Base-by-base conservation (phyloP, 30 jellyfish, hydroid and myxozoan genomes). In the Aurelia sp. region DNA sequence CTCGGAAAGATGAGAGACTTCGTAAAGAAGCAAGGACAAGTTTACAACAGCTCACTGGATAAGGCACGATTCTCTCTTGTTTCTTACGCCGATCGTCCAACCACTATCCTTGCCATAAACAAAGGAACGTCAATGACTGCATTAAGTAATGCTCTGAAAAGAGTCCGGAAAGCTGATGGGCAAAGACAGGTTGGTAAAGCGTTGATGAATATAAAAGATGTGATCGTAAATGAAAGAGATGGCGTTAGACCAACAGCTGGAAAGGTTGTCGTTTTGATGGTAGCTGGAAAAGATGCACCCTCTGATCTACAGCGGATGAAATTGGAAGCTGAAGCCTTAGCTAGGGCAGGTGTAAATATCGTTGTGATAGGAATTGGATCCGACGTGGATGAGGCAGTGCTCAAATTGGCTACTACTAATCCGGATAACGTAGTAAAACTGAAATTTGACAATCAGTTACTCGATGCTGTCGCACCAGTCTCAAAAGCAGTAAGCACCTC, bases 231-330 rank as follows among this genome's bases (percentile, higher is more conserved):
- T 60, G 23, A 18, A 63, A 41, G 55, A 41, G 86, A 50, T 37
- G 65, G 81, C 22, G 61, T 30, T 9, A 66, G 93, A 37, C 35
- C 65, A 23, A 17, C 62, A 41, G 86, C 73, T 4, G 93, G 87
- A 41, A 84, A 79, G 66, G 96, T 88, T 33, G 73, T 88, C 40
- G 92, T 78, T 40, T 27, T 74, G 16, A 20, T 88, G 30, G 64
- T 88, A 7, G 87, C 69, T 58, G 96, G 96, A 7, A 33, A 52
- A 22, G 55, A 44, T 52, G 40, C 47, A 22, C 73, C n/a, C 19
- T 44, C 79, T 11, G 76, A 77, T 21, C 18, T 57, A 58, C 22
- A 30, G 3, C 73, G 23, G 48, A 31, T 86, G 6, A 22, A 37
- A 12, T 50, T 16, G 9, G 81, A 22, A 19, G 66, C 88, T 5